phyloP scores from a whole-genome alignment of 2,113 vertebrate genomes.

The Candoia aspera region DNA sequence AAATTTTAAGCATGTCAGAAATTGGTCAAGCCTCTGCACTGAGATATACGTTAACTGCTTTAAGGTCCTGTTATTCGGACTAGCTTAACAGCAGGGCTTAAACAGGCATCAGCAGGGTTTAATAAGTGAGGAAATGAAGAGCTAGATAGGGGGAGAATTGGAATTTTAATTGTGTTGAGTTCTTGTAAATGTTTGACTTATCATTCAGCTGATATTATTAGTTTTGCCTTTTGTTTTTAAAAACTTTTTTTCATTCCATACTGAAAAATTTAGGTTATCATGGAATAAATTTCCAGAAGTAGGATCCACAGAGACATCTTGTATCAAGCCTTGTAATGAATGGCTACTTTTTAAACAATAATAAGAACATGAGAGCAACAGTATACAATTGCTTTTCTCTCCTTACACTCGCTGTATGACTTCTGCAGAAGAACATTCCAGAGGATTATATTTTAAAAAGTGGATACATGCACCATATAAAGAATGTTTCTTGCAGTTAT shows the following conservation, averaged over 20 bases:
- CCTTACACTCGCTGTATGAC: background rate
- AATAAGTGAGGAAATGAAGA: background rate
- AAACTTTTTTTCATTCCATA: background rate
- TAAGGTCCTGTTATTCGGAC: background rate
- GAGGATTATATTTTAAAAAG: background rate
- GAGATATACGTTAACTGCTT: conserved; percentile 5
- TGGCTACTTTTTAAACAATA: background rate
- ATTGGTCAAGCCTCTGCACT: conserved; percentile 29
- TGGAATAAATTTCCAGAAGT: background rate
- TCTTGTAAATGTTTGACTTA: background rate
- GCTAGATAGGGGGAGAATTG: background rate
- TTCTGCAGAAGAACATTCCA: background rate
- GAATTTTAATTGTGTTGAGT: background rate
- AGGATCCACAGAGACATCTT: background rate
- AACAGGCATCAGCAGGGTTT: background rate
- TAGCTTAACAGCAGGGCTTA: background rate
- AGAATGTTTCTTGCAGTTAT: background rate
- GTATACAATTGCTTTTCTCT: background rate
- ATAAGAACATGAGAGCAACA: background rate
- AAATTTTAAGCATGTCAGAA: conserved; percentile 26
- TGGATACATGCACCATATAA: background rate
- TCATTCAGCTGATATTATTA: background rate
- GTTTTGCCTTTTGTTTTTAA: background rate
- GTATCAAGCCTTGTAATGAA: background rate
- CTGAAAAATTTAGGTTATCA: background rate